Evolutionary conservation across 2,888 invertebrate species (phyloP), one percentile per base, ranked within the genome.

Genomic region (Papilio gigon): DNA sequence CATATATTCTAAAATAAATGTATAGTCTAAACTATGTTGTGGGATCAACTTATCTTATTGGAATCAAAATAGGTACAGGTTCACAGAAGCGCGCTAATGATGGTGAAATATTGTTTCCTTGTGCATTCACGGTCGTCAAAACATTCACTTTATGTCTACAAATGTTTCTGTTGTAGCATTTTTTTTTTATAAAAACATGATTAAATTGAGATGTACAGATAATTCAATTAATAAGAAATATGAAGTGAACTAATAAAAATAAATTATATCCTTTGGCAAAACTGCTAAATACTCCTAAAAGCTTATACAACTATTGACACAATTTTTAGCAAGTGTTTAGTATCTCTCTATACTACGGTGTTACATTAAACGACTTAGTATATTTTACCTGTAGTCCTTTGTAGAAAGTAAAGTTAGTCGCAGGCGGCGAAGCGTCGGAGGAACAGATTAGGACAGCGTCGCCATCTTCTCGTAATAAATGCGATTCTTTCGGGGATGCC

Each of bases 371-470:
- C 33, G n/a, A n/a, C n/a, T n/a, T n/a, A 9, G 1, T 9, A 11
- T 9, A 37, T 40, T 94, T 94, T 93, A 97, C 97, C 91, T 96
- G 95, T 58, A 82, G 77, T 35, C 88, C 88, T 84, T 95, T 96
- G 83, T 95, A 96, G 94, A 97, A 97, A 63, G 94, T 94, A 83
- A 95, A 95, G 78, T 94, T 94, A 74, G 93, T 93, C 12, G 96
- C 94, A 53, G 94, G 93, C 12, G 97, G 97, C 72, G 95, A 94
- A 53, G 97, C 95, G 74, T 95, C 94, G 30, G 96, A 95, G 73
- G 96, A 95, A 82, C 97, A 97, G 65, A 95, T 93, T 65, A 97
- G 92, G 77, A 94, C 95, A 63, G 97, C 95, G 77, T 96, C 95
- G 76, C 95, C 95, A 59, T 96, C 96, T 88, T 97, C 97, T 72